phyloP scores from a whole-genome alignment of 2,888 invertebrate species.

The Lycaena phlaeas region DNA sequence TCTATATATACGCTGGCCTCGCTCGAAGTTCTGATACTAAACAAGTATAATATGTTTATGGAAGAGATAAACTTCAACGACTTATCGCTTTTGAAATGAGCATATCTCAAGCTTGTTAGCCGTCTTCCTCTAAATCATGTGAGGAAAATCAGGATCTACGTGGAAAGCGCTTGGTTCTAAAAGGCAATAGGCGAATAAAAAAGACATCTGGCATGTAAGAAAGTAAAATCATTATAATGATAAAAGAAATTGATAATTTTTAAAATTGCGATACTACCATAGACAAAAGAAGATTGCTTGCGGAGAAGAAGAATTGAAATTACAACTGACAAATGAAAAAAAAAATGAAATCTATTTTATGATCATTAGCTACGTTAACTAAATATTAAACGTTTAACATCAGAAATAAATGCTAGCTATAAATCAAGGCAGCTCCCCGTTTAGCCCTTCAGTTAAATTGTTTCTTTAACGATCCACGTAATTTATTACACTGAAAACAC shows the following conservation, averaged over 20 bases:
- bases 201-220: too few relatives aligned
- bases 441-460: conserved; percentile 4
- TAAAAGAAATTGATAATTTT: too few relatives aligned
- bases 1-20: not conserved
- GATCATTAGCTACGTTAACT: not conserved
- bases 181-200: too few relatives aligned
- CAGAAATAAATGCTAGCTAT: not conserved
- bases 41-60: not conserved
- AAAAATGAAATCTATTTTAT: not conserved
- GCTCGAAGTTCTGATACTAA: not conserved
- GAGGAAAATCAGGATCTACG: too few relatives aligned
- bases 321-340: too few relatives aligned
- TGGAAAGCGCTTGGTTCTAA: too few relatives aligned
- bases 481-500: conserved; percentile 5
- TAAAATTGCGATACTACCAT: too few relatives aligned
- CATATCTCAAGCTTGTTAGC: too few relatives aligned
- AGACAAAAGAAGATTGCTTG: too few relatives aligned
- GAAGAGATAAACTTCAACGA: not conserved
- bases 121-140: too few relatives aligned
- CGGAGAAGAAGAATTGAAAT: too few relatives aligned
- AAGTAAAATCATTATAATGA: too few relatives aligned
- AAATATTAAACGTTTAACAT: not conserved
- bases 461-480: not conserved
- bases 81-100: not conserved
- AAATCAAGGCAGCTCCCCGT: not conserved